Base-by-base conservation (phyloP, 2,113 vertebrate species). In the Saimiri boliviensis region DNA sequence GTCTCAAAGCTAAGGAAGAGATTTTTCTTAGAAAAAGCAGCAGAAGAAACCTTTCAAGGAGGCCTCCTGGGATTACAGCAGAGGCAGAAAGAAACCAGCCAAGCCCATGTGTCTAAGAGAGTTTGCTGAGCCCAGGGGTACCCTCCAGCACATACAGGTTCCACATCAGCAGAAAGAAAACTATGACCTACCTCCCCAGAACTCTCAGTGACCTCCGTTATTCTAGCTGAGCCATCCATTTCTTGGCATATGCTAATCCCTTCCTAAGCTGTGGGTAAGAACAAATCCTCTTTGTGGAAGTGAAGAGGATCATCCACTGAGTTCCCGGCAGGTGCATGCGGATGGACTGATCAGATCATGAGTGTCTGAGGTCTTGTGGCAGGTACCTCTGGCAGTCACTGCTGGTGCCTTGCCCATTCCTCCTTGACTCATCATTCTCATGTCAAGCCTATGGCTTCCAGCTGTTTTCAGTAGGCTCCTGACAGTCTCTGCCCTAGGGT, bases 11-110 rank as follows among this genome's bases (percentile, higher is more conserved):
- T 2, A 4, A 86, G 17, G 16, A 86, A 68, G 12, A 73, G 17
- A 13, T 73, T 89, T 52, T 79, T 95, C 66, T 70, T 35, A 93
- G 83, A 91, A 93, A 97, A 20, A 66, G 23, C n/a, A 71, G 49
- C 23, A 27, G 37, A 74, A 25, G 66, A 68, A 85, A 49, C 7
- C 42, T 66, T 54, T 37, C 30, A 60, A 88, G 58, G 73, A 86
- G 21, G 14, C 21, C 63, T 90, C 56, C 81, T 19, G 14, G 37
- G 16, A 76, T 85, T 80, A n/a, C 1, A 87, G 66, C 45, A 77
- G 73, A 94, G 74, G 35, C 4, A 21, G 20, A 35, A 85, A 60
- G 74, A 82, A 94, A 45, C 52, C 37, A 58, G 73, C 25, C 16
- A 13, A n/a, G 71, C 20, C 60, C 17, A 10, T n/a, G 12, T 68